Evolutionary conservation across 1,140 invertebrate species (phyloP).

Genomic region (Adoxophyes honmai): DNA sequence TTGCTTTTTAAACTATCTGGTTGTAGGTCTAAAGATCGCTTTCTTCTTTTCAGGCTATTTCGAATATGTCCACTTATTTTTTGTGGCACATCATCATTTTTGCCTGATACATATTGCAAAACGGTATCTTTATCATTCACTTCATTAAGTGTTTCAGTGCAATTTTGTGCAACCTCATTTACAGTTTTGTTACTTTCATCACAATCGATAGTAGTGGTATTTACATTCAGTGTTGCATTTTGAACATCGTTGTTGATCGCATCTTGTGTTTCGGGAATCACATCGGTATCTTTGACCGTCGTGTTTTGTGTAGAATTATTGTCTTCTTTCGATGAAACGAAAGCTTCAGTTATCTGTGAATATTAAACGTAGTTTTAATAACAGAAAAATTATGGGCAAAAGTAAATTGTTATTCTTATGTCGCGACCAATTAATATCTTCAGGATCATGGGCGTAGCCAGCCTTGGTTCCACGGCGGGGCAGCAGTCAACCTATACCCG

Average conservation of each 20-base stretch:
- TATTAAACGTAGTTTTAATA: not conserved
- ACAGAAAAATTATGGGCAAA: too few relatives aligned
- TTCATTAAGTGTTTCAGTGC: conserved; percentile 14
- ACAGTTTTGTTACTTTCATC: not conserved
- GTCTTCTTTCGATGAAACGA: not conserved
- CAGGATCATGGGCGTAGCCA: too few relatives aligned
- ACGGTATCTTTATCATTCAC: conserved; percentile 32
- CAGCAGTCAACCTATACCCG: too few relatives aligned
- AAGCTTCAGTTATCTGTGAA: conserved; percentile 4
- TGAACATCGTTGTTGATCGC: not conserved
- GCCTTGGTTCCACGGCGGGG: too few relatives aligned
- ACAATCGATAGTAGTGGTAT: not conserved
- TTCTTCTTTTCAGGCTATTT: conserved; percentile 52
- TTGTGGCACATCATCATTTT: conserved; percentile 29
- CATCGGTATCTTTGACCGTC: not conserved
- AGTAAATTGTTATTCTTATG: too few relatives aligned
- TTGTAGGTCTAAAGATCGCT: conserved; percentile 31
- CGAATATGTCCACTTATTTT: conserved; percentile 46
- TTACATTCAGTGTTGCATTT: not conserved
- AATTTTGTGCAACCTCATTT: not conserved
- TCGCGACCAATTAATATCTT: too few relatives aligned
- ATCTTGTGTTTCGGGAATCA: not conserved
- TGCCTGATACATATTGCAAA: conserved; percentile 46
- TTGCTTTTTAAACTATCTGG: conserved; percentile 14
- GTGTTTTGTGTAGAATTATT: not conserved